A percentile compares a stretch with the other conserved stretches of the same genome.
phyloP scores from a whole-genome alignment of 2,113 vertebrate species.

The Chauna torquata region DNA sequence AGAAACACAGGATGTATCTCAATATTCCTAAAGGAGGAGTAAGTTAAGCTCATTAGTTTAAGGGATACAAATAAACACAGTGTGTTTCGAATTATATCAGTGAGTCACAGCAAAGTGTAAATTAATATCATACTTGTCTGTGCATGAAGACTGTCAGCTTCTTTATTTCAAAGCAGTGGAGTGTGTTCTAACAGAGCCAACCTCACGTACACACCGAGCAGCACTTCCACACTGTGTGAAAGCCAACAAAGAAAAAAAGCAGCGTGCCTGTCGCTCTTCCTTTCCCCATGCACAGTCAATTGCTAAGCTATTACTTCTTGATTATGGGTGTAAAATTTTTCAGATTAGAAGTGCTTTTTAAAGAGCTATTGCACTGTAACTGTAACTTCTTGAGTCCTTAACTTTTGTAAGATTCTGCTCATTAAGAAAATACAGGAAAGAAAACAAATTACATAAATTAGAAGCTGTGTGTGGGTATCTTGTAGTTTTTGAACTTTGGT shows the following conservation, averaged over 20 bases:
- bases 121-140: not conserved
- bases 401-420: not conserved
- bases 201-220: not conserved
- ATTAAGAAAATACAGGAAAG: not conserved
- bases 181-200: not conserved
- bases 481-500: not conserved
- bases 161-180: not conserved
- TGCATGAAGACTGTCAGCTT: not conserved
- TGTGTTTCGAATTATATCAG: conserved; percentile 19
- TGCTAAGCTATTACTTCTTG: not conserved
- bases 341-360: not conserved
- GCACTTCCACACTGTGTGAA: too few species aligned
- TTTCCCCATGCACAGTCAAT: not conserved
- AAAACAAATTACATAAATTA: not conserved
- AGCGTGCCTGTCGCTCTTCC: not conserved
- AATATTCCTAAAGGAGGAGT: not conserved
- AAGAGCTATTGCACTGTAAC: not conserved
- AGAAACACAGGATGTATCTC: not conserved
- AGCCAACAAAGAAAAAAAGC: not conserved
- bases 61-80: not conserved
- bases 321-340: not conserved
- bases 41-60: not conserved
- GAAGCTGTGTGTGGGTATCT: not conserved
- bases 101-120: not conserved
- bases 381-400: not conserved